Conservation (phyloP, 2,888 invertebrate species). For the Eubasilissa splendida region DNA sequence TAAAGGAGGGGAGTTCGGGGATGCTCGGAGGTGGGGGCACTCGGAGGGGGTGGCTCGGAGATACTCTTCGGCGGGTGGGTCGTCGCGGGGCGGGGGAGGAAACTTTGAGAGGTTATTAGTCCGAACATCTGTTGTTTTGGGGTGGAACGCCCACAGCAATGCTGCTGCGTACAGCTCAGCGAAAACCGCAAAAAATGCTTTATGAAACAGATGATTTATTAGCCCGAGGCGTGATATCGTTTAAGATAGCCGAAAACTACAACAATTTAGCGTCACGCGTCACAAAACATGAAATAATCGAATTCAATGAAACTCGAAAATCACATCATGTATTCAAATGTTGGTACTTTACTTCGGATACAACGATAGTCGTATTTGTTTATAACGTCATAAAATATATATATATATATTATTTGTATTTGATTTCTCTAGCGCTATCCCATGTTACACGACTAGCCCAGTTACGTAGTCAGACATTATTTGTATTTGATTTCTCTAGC, state of each 20-base stretch:
- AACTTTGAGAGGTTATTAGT: conserved; percentile 76
- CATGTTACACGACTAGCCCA: too few species aligned
- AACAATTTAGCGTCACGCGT: background rate
- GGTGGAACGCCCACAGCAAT: conserved; percentile 57
- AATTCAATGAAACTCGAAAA: too few species aligned
- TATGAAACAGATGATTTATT: conserved; percentile 49
- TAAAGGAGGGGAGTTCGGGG: conserved; percentile 66
- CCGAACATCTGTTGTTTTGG: conserved; percentile 76
- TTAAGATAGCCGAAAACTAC: conserved; percentile 2
- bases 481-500: too few species aligned
- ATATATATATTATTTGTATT: too few species aligned
- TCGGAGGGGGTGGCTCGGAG: conserved; percentile 33
- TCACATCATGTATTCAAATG: too few species aligned
- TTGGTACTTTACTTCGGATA: too few species aligned
- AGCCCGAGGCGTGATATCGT: conserved; percentile 28
- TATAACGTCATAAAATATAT: too few species aligned
- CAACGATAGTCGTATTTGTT: too few species aligned
- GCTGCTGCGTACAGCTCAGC: conserved; percentile 36
- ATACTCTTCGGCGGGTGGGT: conserved; percentile 8
- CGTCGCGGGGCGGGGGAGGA: conserved; percentile 61
- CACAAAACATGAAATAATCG: background rate
- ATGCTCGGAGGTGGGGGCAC: conserved; percentile 63
- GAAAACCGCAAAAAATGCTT: conserved; percentile 44
- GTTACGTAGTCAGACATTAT: too few species aligned
- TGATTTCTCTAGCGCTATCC: too few species aligned